phyloP scores from a whole-genome alignment of 2,797 vertebrate species.

The Sebastes iracundus region DNA sequence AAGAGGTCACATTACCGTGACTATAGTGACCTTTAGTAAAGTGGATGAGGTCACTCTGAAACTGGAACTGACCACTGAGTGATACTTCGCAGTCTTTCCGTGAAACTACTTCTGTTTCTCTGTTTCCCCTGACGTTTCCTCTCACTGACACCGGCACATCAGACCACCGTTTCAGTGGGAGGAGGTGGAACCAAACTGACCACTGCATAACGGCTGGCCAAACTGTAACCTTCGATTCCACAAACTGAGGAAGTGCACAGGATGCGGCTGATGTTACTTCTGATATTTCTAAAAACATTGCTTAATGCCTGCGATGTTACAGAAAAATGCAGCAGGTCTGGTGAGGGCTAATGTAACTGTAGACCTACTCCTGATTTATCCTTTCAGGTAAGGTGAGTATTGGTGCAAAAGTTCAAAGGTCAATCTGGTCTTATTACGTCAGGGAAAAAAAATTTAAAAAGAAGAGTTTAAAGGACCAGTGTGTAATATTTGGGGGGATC shows the following conservation, averaged over 20 bases:
- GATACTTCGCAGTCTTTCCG: conserved; percentile 52
- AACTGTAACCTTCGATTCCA: neutral
- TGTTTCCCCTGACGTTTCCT: conserved; percentile 35
- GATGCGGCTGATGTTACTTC: neutral
- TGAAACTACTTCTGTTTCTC: conserved; percentile 62
- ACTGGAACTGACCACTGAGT: conserved; percentile 63
- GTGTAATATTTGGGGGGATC: no score
- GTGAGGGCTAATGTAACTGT: neutral
- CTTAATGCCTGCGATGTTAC: neutral
- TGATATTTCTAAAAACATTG: neutral
- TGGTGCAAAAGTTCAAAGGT: neutral
- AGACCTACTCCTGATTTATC: neutral
- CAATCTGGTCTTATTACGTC: neutral
- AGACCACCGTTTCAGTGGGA: conserved; percentile 10
- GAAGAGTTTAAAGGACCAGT: neutral
- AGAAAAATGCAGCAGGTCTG: neutral
- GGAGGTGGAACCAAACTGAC: conserved; percentile 16
- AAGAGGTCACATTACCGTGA: neutral
- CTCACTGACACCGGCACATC: conserved; percentile 1
- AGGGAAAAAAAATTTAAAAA: neutral
- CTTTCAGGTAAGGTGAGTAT: neutral
- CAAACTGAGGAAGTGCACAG: neutral
- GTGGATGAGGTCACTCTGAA: conserved; percentile 61
- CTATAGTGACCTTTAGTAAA: conserved; percentile 38
- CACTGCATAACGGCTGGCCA: conserved; percentile 8